Evolutionary conservation across 1,140 invertebrate species (phyloP).

Genomic region (Chironomus tepperi): DNA sequence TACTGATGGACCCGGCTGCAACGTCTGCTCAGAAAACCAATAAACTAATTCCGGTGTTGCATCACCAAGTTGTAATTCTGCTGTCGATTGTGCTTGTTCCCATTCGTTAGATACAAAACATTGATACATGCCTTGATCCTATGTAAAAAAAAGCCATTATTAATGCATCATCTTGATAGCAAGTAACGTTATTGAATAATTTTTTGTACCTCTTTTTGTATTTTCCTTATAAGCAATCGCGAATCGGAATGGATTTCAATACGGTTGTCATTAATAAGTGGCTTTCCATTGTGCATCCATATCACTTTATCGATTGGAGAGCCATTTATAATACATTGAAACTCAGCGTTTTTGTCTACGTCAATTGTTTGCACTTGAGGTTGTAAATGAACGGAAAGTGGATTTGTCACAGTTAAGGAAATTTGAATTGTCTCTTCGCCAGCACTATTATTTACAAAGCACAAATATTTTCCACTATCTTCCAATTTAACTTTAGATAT

Average conservation of each 20-base stretch:
- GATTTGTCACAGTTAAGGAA: constrained; percentile 63
- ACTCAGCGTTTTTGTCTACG: constrained; percentile 67
- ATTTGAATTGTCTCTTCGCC: constrained; percentile 76
- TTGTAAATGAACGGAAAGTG: constrained; percentile 61
- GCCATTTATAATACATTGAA: constrained; percentile 78
- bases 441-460: constrained; percentile 78
- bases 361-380: constrained; percentile 69
- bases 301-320: constrained; percentile 69
- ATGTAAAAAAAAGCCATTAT: neutral
- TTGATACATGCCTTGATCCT: constrained; percentile 79
- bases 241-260: constrained; percentile 43
- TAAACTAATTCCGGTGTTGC: constrained; percentile 75
- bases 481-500: constrained; percentile 56
- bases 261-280: constrained; percentile 52
- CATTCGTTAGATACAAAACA: constrained; percentile 79
- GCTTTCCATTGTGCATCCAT: constrained; percentile 76
- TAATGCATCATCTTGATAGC: constrained; percentile 31
- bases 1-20: constrained; percentile 78
- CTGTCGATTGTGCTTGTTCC: constrained; percentile 73
- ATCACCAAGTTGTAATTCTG: constrained; percentile 74
- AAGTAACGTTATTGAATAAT: neutral
- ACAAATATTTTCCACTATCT: constrained; percentile 74
- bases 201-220: constrained; percentile 35
- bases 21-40: constrained; percentile 82
- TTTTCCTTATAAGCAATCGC: constrained; percentile 38